A percentile compares a stretch with the other conserved stretches of the same genome.
These are phyloP conservation scores for Listronotus bonariensis DNA, from an alignment of 1,140 invertebrate genomes.

Conservation along the genomic window DNA sequence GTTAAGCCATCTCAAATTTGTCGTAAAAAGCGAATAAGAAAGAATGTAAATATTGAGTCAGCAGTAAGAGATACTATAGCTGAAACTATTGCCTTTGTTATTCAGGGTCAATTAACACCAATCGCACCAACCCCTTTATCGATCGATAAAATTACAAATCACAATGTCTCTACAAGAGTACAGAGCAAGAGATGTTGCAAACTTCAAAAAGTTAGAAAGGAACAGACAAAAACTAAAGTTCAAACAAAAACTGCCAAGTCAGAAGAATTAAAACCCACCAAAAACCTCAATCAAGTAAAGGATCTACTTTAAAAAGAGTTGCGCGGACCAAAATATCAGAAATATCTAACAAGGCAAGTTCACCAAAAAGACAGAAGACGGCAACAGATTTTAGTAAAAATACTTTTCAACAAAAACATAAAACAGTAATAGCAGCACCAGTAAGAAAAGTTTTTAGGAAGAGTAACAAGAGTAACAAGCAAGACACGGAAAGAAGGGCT, in stretches of 20 bases:
- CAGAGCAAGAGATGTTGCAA: slow-evolving; percentile 9
- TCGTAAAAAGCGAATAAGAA: slow-evolving; percentile 26
- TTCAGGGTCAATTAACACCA: slow-evolving; percentile 53
- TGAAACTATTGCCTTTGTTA: slow-evolving; percentile 54
- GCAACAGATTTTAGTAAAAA: too few species aligned
- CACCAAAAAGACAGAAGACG: too few species aligned
- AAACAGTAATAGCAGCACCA: too few species aligned
- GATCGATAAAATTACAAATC: slow-evolving; percentile 37
- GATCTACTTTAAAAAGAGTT: not conserved
- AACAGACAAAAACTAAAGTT: slow-evolving; percentile 33
- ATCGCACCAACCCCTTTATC: slow-evolving; percentile 46
- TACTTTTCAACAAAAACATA: too few species aligned
- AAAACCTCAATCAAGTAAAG: slow-evolving; percentile 1
- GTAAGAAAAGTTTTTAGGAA: too few species aligned
- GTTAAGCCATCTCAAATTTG: not conserved
- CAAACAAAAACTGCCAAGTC: slow-evolving; percentile 42
- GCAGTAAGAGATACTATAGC: slow-evolving; percentile 40
- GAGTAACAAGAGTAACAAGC: too few species aligned
- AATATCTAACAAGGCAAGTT: too few species aligned
- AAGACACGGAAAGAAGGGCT: too few species aligned
- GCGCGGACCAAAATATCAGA: too few species aligned
- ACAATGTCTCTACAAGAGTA: not conserved
- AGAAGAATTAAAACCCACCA: slow-evolving; percentile 21
- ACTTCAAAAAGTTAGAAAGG: slow-evolving; percentile 12
- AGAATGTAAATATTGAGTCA: slow-evolving; percentile 7